These are phyloP conservation scores for Elaphurus davidianus DNA, from an alignment of 2,113 vertebrate genomes.

Conservation along the genomic window DNA sequence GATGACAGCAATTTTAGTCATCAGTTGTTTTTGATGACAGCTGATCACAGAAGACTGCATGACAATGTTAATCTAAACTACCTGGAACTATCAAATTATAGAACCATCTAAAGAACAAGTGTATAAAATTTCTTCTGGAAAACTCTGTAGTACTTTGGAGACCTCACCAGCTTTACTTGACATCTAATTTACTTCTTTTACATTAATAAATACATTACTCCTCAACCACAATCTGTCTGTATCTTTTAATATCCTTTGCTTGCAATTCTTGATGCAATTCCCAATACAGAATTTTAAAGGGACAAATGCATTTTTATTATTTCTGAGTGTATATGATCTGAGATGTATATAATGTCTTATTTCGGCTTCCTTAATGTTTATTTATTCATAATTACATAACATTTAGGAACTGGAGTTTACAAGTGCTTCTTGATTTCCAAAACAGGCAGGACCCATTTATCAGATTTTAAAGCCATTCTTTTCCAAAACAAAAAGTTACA, in stretches of 20 bases:
- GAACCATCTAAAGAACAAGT: background rate
- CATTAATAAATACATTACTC: background rate
- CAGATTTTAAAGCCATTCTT: constrained; percentile 60
- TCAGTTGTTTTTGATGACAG: background rate
- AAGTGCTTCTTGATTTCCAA: constrained; percentile 42
- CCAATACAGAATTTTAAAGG: background rate
- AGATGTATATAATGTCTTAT: background rate
- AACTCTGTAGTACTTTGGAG: background rate
- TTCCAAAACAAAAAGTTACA: constrained; percentile 64
- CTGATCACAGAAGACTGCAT: background rate
- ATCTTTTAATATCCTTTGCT: background rate
- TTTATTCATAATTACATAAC: constrained; percentile 40
- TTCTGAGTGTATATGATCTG: background rate
- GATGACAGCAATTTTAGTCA: background rate
- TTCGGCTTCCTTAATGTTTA: background rate
- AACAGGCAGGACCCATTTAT: constrained; percentile 38
- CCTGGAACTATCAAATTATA: background rate
- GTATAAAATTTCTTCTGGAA: background rate
- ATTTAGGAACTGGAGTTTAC: constrained; percentile 5
- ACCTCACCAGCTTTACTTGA: background rate
- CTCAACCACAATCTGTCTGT: background rate
- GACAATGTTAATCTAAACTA: background rate
- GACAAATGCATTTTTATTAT: background rate
- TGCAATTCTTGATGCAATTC: background rate
- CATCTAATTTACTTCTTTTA: constrained; percentile 16